phyloP scores from a whole-genome alignment of 2,113 vertebrate genomes.

The Lonchura striata region DNA sequence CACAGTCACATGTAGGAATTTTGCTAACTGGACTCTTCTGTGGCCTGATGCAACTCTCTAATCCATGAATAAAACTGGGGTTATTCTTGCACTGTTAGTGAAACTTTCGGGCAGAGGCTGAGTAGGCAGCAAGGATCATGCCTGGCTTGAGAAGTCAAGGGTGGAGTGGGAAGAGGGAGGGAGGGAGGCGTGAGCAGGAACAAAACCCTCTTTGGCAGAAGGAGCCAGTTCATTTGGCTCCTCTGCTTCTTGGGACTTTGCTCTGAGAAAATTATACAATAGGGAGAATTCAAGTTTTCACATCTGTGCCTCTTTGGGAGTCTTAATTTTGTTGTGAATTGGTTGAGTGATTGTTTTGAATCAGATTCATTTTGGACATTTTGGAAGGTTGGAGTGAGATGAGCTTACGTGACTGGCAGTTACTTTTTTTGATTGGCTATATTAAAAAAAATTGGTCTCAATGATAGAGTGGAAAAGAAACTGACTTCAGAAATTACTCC shows the following conservation, averaged over 20 bases:
- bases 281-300: not conserved
- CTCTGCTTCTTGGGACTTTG: not conserved
- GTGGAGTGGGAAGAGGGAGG: not conserved
- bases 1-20: fast-evolving
- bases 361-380: not conserved
- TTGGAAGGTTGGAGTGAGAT: not conserved
- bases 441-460: not conserved
- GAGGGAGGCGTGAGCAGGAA: not conserved
- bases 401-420: not conserved
- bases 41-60: not conserved
- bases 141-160: not conserved
- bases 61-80: fast-evolving
- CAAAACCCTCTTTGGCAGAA: not conserved
- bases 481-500: not conserved
- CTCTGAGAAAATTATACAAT: not conserved
- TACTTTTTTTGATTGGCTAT: not conserved
- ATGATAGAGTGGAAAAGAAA: not conserved
- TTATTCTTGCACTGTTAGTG: not conserved
- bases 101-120: not conserved
- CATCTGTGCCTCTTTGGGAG: not conserved
- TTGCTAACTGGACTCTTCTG: not conserved
- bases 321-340: not conserved
- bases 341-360: constrained; percentile 1
- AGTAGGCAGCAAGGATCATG: not conserved
- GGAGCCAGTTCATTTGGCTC: not conserved